Percentiles rank a stretch among this genome's conserved stretches.
phyloP scores from a whole-genome alignment of 2,113 vertebrate genomes.

The Eulemur rufifrons region DNA sequence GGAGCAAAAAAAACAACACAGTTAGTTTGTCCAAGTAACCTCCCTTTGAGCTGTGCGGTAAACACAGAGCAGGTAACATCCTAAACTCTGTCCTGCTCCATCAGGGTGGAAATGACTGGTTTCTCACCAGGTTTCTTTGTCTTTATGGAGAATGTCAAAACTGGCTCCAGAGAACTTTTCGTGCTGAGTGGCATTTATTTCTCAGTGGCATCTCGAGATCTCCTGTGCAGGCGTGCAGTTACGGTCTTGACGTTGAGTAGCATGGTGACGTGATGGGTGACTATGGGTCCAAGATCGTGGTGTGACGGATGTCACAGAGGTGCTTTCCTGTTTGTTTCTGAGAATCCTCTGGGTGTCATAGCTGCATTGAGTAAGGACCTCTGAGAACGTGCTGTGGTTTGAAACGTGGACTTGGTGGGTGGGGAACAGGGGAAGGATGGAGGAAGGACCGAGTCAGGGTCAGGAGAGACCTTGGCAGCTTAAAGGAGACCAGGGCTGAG shows the following conservation, averaged over 20 bases:
- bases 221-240: accelerated
- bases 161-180: no score
- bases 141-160: neutral
- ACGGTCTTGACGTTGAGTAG: neutral
- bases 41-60: neutral
- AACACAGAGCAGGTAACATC: no score
- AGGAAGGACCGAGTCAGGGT: neutral
- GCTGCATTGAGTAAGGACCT: neutral
- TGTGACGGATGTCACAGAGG: neutral
- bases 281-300: no score
- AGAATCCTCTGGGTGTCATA: neutral
- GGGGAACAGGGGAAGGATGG: neutral
- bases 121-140: neutral
- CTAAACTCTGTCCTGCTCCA: neutral
- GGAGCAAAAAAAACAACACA: neutral
- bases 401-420: neutral
- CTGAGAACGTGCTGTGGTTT: neutral
- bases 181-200: neutral
- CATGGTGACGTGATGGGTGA: neutral
- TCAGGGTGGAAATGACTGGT: neutral
- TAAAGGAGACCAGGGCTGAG: neutral
- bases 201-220: neutral
- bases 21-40: neutral
- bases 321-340: neutral
- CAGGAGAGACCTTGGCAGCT: neutral